Evolutionary conservation across 2,888 invertebrate genomes (phyloP).

Genomic region (Lysandra coridon): DNA sequence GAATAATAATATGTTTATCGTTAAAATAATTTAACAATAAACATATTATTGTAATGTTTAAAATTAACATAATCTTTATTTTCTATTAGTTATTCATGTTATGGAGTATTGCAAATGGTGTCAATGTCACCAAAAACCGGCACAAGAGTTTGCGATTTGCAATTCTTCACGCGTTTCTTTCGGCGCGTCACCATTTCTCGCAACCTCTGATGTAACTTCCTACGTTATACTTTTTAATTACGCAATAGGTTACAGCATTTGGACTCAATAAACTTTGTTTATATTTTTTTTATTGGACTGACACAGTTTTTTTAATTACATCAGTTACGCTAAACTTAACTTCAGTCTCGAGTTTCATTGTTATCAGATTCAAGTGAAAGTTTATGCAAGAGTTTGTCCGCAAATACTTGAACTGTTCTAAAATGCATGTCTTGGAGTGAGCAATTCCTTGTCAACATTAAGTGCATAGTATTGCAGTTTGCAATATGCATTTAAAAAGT

Average conservation of each 20-base stretch:
- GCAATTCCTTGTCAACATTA: not conserved
- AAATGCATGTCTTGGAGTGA: not conserved
- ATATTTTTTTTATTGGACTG: conserved; percentile 25
- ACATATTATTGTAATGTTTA: too few species aligned
- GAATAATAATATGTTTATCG: too few species aligned
- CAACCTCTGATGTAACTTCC: conserved; percentile 66
- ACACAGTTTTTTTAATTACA: conserved; percentile 2
- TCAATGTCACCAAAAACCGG: conserved; percentile 70
- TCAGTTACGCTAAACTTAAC: conserved; percentile 1
- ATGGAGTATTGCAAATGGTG: conserved; percentile 63
- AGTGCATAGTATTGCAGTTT: not conserved
- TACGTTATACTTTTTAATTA: conserved; percentile 52
- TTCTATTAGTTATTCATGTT: conserved; percentile 39
- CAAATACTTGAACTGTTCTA: not conserved
- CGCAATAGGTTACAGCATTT: conserved; percentile 52
- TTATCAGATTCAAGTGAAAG: conserved; percentile 25
- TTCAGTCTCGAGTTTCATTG: not conserved
- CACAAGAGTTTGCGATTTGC: conserved; percentile 54
- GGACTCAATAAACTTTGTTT: conserved; percentile 37
- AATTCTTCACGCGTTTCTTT: conserved; percentile 55
- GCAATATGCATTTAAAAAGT: too few species aligned
- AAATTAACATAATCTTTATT: not conserved
- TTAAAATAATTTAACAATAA: too few species aligned
- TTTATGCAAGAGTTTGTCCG: not conserved
- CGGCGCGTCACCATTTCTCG: conserved; percentile 66